Evolutionary conservation across 2,888 invertebrate species (phyloP).

Genomic region (Trilocha varians): DNA sequence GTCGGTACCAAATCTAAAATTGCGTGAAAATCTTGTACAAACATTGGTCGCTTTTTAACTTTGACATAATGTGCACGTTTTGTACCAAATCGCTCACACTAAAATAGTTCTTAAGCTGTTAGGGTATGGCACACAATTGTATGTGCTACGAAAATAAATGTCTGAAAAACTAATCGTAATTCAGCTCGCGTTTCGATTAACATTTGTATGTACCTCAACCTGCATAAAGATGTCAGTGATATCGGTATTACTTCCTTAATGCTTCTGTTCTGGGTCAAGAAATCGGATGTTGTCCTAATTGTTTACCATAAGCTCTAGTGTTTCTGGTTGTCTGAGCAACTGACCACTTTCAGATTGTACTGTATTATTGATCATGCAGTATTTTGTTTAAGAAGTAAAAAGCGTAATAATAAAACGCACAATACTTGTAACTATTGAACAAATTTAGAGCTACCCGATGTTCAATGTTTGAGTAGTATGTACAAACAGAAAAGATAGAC

Average conservation of each 20-base stretch:
- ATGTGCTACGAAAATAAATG: background rate
- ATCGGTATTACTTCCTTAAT: conserved; percentile 6
- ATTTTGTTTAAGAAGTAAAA: no score
- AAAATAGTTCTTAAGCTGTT: background rate
- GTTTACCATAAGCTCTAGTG: background rate
- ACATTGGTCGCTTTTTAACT: conserved; percentile 12
- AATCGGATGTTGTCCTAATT: background rate
- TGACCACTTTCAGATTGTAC: no score
- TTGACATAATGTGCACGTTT: no score
- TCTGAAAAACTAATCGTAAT: background rate
- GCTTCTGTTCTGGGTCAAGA: background rate
- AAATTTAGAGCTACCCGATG: no score
- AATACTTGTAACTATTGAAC: no score
- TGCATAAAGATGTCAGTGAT: conserved; percentile 3
- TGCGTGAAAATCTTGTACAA: conserved; percentile 24
- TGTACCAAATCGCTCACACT: no score
- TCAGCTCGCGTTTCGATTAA: background rate
- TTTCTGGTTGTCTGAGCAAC: no score
- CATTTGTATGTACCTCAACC: conserved; percentile 8
- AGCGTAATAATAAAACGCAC: no score
- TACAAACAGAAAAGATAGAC: no score
- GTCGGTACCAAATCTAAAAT: conserved; percentile 21
- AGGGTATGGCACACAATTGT: background rate
- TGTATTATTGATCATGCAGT: no score
- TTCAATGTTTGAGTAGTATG: no score